Conservation (phyloP, 2,113 vertebrate species). For the Callipepla squamata region DNA sequence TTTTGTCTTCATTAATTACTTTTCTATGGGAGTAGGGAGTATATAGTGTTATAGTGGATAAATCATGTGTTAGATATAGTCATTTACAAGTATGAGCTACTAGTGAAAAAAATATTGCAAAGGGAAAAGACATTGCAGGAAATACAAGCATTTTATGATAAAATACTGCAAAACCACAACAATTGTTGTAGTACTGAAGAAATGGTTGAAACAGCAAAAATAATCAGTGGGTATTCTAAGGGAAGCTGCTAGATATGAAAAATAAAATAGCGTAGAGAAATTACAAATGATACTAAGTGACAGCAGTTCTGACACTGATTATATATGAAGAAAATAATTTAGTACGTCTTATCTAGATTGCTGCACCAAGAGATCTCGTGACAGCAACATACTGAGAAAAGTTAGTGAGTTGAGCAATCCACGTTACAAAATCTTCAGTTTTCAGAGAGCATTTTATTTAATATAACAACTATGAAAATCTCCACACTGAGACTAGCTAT, state of each 20-base stretch:
- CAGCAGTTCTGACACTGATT: neutral
- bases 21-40: neutral
- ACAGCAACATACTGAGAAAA: neutral
- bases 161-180: neutral
- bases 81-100: neutral
- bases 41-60: neutral
- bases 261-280: neutral
- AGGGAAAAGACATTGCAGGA: neutral
- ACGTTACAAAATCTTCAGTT: neutral
- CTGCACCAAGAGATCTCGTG: neutral
- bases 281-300: neutral
- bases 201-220: neutral
- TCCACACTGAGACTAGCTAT: neutral
- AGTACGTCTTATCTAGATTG: neutral
- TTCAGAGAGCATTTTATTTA: neutral
- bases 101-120: neutral
- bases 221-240: neutral
- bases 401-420: neutral
- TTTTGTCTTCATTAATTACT: neutral
- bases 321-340: neutral
- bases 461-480: neutral
- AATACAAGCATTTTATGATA: neutral
- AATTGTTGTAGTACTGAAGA: neutral
- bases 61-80: neutral
- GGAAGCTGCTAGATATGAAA: neutral